These are phyloP conservation scores for Mythimna lalbum DNA, from an alignment of 2,888 invertebrate genomes.

Conservation along the genomic window DNA sequence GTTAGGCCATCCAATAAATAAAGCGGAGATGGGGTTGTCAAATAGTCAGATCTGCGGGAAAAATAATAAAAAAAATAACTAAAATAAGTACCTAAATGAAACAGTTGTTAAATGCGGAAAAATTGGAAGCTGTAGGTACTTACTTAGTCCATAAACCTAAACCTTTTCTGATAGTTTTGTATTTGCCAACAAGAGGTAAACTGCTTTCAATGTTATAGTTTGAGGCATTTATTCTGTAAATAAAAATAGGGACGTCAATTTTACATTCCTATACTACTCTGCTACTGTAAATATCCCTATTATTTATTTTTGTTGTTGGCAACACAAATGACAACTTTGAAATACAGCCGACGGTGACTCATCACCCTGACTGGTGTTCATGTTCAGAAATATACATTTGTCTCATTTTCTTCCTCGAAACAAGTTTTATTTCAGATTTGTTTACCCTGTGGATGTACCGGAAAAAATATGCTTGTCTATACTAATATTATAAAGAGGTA, in stretches of 20 bases:
- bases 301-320: not conserved
- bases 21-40: conserved; percentile 51
- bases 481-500: too few species aligned
- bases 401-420: too few species aligned
- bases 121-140: conserved; percentile 13
- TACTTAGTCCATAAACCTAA: conserved; percentile 41
- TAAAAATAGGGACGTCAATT: not conserved
- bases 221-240: conserved; percentile 46
- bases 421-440: too few species aligned
- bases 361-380: too few species aligned
- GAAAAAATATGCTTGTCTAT: too few species aligned
- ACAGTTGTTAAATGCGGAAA: not conserved
- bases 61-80: not conserved
- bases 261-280: not conserved
- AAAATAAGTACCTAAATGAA: not conserved
- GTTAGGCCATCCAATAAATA: conserved; percentile 68
- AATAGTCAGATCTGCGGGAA: conserved; percentile 39
- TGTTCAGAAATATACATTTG: not conserved
- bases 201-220: conserved; percentile 48
- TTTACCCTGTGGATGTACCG: too few species aligned
- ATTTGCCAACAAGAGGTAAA: conserved; percentile 45
- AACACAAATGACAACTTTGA: not conserved
- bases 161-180: conserved; percentile 43
- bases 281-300: not conserved
- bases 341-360: too few species aligned